Evolutionary conservation across 64 coral and sea anemone genomes (phyloP).

Genomic region (Pocillopora damicornis): DNA sequence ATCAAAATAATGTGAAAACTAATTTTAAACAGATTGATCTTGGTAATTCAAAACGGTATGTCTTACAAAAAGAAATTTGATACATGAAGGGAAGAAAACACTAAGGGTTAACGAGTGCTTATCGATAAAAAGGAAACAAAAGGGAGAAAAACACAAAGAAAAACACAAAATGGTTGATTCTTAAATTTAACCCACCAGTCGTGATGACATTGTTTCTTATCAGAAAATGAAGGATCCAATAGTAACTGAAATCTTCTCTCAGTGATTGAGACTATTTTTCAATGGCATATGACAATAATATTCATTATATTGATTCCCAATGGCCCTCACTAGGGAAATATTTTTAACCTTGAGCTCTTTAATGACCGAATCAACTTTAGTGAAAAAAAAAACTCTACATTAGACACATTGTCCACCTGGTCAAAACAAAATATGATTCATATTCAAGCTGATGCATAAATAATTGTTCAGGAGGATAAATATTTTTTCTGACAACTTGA

Average conservation of each 20-base stretch:
- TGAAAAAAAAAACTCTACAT: neutral
- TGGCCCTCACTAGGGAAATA: neutral
- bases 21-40: too few relatives aligned
- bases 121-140: neutral
- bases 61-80: neutral
- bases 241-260: neutral
- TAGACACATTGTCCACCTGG: slow-evolving; percentile 7
- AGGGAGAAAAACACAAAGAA: too few relatives aligned
- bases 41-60: neutral
- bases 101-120: neutral
- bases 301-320: neutral
- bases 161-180: neutral
- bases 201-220: slow-evolving; percentile 11
- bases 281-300: neutral
- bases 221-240: neutral
- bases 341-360: neutral
- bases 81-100: neutral
- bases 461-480: neutral
- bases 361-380: neutral
- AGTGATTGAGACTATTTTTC: neutral
- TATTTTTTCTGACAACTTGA: neutral
- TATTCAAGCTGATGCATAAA: neutral
- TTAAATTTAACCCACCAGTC: neutral
- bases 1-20: too few relatives aligned
- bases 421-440: neutral